phyloP scores from a whole-genome alignment of 2,888 invertebrate genomes.

The Amphipyra tragopoginis region DNA sequence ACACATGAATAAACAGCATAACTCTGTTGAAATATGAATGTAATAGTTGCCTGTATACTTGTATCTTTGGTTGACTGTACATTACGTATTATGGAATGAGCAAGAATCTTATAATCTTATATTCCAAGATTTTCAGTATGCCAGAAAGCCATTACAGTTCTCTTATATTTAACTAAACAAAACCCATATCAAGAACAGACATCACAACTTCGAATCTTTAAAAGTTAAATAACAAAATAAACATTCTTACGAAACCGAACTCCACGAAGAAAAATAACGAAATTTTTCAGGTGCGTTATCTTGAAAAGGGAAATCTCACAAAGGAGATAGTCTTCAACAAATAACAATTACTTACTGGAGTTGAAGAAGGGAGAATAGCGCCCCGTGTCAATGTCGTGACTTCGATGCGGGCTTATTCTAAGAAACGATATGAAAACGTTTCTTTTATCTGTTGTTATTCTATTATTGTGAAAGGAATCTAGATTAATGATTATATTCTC shows the following conservation, averaged over 20 bases:
- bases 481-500: too few relatives aligned
- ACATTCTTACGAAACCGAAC: conserved; percentile 39
- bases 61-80: too few relatives aligned
- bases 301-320: conserved; percentile 60
- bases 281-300: conserved; percentile 67
- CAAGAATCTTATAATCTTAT: too few relatives aligned
- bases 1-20: too few relatives aligned
- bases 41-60: too few relatives aligned
- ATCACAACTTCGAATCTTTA: conserved; percentile 25
- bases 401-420: conserved; percentile 38
- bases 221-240: conserved; percentile 31
- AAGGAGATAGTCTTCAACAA: conserved; percentile 65
- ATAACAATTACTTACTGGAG: conserved; percentile 70
- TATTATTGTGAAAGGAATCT: too few relatives aligned
- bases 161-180: conserved; percentile 11
- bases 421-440: conserved; percentile 43
- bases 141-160: not conserved
- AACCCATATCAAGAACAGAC: conserved; percentile 23
- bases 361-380: conserved; percentile 60
- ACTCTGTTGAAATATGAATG: too few relatives aligned
- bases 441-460: not conserved
- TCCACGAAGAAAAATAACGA: conserved; percentile 53
- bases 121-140: too few relatives aligned
- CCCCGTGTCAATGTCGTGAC: conserved; percentile 63
- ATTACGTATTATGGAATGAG: too few relatives aligned